These are phyloP conservation scores for Yasuhikotakia modesta DNA, from an alignment of 2,797 vertebrate genomes.

Conservation along the genomic window DNA sequence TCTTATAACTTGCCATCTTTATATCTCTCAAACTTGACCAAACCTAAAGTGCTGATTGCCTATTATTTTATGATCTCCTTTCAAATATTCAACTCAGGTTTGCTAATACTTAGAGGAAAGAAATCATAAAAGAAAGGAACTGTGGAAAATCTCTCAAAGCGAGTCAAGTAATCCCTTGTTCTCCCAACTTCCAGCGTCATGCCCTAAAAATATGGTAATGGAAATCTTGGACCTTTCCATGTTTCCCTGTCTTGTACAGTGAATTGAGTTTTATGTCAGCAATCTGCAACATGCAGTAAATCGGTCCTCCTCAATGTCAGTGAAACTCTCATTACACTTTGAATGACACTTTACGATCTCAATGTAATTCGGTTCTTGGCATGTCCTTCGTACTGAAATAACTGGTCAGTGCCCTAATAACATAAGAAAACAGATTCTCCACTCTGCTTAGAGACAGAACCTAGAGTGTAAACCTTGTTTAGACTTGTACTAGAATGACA, in stretches of 20 bases:
- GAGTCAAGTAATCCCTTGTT: conserved; percentile 34
- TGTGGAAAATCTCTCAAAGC: conserved; percentile 35
- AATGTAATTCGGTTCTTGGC: background rate
- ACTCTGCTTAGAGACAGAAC: background rate
- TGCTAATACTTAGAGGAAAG: background rate
- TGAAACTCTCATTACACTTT: background rate
- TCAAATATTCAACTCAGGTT: conserved; percentile 22
- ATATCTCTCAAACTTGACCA: conserved; percentile 58
- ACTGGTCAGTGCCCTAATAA: background rate
- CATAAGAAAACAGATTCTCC: background rate
- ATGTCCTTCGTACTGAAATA: background rate
- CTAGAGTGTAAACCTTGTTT: background rate
- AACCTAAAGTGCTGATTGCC: conserved; percentile 57
- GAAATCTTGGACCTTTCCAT: conserved; percentile 14
- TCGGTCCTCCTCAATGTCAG: background rate
- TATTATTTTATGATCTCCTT: conserved; percentile 11
- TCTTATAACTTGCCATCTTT: background rate
- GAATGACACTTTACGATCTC: background rate
- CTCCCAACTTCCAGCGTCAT: conserved; percentile 5
- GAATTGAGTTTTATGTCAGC: conserved; percentile 4
- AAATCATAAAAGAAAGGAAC: background rate
- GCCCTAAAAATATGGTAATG: conserved; percentile 8
- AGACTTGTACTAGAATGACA: conserved; percentile 10
- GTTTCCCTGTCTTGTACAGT: background rate
- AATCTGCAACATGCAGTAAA: conserved; percentile 5